Percentiles rank a stretch among this genome's conserved stretches.
Conservation (phyloP, 2,113 vertebrate genomes). For the Bubo scandiacus region DNA sequence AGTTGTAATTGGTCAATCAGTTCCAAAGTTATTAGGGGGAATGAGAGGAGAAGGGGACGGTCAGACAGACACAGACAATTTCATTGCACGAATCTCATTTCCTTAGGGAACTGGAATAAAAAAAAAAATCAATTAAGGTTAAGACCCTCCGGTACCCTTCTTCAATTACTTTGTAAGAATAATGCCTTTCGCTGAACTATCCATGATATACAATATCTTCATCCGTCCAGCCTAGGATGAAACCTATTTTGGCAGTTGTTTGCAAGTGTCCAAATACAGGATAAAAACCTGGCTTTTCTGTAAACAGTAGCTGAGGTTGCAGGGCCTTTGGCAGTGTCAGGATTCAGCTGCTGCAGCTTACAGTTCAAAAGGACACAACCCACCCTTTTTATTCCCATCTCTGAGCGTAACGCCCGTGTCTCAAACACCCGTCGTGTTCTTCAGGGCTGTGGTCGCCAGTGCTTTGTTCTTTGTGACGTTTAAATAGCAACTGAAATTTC, state of each 20-base stretch:
- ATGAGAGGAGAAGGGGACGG: neutral
- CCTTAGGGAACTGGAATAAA: constrained; percentile 16
- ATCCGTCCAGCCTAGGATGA: neutral
- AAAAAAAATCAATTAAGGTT: constrained; percentile 5
- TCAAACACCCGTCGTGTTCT: accelerated
- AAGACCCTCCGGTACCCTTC: neutral
- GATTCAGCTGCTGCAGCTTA: neutral
- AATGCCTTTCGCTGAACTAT: neutral
- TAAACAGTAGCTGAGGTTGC: accelerated
- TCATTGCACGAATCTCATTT: constrained; percentile 20
- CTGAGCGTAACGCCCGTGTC: accelerated
- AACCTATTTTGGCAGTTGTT: neutral
- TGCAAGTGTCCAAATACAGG: neutral
- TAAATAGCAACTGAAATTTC: neutral
- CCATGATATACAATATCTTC: neutral
- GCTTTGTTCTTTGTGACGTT: neutral
- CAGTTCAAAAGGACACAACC: neutral
- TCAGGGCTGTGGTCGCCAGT: accelerated
- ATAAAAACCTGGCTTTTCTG: neutral
- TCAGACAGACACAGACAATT: neutral
- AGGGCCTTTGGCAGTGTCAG: neutral
- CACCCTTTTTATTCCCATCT: too few relatives aligned
- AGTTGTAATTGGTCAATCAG: neutral
- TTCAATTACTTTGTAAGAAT: neutral
- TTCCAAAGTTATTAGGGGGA: constrained; percentile 8